Percentiles rank a stretch among this genome's conserved stretches.
phyloP scores from a whole-genome alignment of 2,797 vertebrate genomes.

The Avahi laniger region DNA sequence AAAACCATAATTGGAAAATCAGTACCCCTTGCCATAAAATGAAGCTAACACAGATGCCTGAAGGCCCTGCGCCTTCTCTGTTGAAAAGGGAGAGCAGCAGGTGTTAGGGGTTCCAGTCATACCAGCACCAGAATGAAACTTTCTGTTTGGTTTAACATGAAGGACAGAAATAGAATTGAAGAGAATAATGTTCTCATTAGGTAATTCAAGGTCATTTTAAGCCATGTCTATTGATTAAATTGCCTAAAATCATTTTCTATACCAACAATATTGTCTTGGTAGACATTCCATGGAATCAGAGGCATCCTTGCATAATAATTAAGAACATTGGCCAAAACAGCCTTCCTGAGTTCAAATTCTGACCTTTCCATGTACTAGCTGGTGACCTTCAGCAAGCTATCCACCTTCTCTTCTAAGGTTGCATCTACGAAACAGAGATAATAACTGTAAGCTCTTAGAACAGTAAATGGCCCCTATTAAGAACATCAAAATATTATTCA shows the following conservation, averaged over 20 bases:
- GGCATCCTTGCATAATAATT: not conserved
- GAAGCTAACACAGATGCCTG: not conserved
- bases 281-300: not conserved
- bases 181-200: conserved; percentile 16
- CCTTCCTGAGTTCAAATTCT: not conserved
- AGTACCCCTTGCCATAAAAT: not conserved
- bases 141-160: conserved; percentile 6
- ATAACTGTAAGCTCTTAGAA: not conserved
- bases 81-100: conserved; percentile 1
- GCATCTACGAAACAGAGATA: not conserved
- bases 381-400: not conserved
- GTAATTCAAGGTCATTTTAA: conserved; percentile 17
- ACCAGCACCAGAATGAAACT: not conserved
- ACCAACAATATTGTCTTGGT: not conserved
- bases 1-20: conserved; percentile 2
- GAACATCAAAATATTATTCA: not conserved
- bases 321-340: not conserved
- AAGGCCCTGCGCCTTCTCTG: not conserved
- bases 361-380: not conserved
- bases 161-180: conserved; percentile 8
- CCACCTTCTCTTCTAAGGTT: not conserved
- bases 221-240: not conserved
- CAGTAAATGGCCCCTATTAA: not conserved
- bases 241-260: not conserved
- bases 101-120: conserved; percentile 31